Conservation (phyloP, 2,113 vertebrate genomes). For the Tichodroma muraria region DNA sequence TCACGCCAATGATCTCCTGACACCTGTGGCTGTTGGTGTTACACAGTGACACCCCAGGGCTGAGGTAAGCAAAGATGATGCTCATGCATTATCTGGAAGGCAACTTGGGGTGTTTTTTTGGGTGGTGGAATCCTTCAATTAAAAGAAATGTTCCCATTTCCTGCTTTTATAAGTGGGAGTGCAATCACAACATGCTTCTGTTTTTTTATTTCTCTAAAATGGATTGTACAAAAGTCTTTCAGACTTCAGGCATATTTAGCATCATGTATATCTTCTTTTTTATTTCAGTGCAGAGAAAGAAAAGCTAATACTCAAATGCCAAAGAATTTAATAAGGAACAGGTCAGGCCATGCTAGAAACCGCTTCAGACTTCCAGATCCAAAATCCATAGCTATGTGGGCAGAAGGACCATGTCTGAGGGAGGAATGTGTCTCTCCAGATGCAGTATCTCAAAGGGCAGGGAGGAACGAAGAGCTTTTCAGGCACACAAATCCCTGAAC, state of each 20-base stretch:
- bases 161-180: background rate
- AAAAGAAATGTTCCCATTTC: background rate
- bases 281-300: background rate
- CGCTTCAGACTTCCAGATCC: background rate
- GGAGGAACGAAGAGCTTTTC: background rate
- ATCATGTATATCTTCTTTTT: background rate
- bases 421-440: background rate
- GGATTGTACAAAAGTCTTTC: background rate
- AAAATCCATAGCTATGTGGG: background rate
- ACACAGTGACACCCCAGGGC: background rate
- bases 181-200: background rate
- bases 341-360: background rate
- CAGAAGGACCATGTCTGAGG: background rate
- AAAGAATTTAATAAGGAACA: background rate
- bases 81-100: background rate
- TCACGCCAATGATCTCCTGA: fast-evolving
- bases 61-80: background rate
- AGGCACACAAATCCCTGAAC: background rate
- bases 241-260: background rate
- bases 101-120: background rate
- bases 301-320: background rate
- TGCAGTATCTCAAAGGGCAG: background rate
- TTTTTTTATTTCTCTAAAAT: background rate
- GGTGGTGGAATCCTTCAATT: background rate
- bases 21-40: background rate